phyloP scores from a whole-genome alignment of 1,140 invertebrate species.

The Sweltsa coloradensis region DNA sequence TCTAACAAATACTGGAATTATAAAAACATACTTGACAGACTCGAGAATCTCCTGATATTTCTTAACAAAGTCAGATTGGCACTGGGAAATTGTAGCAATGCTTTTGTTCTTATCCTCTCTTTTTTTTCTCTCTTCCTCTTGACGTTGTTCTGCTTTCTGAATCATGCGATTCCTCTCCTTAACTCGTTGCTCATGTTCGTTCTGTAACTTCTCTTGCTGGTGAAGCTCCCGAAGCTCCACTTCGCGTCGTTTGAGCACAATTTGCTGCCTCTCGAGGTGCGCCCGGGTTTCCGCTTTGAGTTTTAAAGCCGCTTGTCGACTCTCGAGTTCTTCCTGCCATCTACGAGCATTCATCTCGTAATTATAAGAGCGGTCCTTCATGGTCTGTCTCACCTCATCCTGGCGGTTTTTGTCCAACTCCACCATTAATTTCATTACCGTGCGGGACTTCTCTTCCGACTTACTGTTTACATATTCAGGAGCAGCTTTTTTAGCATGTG shows the following conservation, averaged over 20 bases:
- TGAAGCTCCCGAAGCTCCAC: slow-evolving; percentile 1
- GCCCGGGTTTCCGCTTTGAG: neutral
- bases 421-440: too few species aligned
- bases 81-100: slow-evolving; percentile 2
- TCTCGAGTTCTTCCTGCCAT: neutral
- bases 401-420: neutral
- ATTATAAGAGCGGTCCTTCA: neutral
- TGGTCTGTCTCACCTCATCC: neutral
- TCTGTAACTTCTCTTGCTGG: neutral
- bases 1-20: too few species aligned
- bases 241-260: neutral
- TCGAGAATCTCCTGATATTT: slow-evolving; percentile 8
- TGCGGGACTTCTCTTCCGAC: too few species aligned
- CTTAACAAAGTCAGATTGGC: neutral
- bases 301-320: neutral
- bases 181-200: slow-evolving; percentile 1
- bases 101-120: slow-evolving; percentile 3
- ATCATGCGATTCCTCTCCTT: slow-evolving; percentile 8
- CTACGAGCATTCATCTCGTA: neutral
- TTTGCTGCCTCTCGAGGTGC: neutral
- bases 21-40: slow-evolving; percentile 8
- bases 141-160: slow-evolving; percentile 5
- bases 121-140: slow-evolving; percentile 7
- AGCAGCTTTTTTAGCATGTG: too few species aligned
- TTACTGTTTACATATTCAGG: too few species aligned